phyloP scores from a whole-genome alignment of 2,113 vertebrate species.

The Spermophilus dauricus region DNA sequence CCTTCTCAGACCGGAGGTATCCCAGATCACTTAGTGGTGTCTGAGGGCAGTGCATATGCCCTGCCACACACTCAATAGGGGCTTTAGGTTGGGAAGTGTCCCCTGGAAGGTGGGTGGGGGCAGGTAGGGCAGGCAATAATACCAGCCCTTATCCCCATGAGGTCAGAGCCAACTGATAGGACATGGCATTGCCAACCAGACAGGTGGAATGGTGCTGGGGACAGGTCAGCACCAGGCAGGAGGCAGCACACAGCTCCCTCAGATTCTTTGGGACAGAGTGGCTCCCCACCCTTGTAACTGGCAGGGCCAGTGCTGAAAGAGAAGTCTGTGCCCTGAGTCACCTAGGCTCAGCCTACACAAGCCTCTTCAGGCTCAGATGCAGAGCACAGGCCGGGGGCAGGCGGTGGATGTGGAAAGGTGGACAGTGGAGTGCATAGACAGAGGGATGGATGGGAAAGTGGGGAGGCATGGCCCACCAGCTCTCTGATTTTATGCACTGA shows the following conservation, averaged over 20 bases:
- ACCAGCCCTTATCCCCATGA: background rate
- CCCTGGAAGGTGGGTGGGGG: background rate
- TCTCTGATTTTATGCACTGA: background rate
- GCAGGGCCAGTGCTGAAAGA: background rate
- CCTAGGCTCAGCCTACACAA: constrained; percentile 36
- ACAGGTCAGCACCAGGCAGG: background rate
- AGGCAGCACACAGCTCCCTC: background rate
- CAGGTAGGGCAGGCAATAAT: background rate
- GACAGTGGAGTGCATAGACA: background rate
- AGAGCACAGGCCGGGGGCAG: background rate
- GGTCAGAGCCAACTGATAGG: background rate
- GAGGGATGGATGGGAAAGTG: background rate
- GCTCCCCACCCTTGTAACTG: background rate
- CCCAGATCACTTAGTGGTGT: background rate
- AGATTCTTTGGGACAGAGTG: background rate
- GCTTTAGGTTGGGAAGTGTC: background rate
- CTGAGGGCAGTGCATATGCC: background rate
- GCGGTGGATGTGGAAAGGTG: background rate
- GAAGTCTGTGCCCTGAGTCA: constrained; percentile 56
- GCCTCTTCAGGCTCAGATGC: background rate
- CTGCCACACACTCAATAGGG: background rate
- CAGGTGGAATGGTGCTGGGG: background rate
- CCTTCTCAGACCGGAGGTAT: background rate
- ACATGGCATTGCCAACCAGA: background rate
- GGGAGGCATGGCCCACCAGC: background rate